These are phyloP conservation scores for Aplysina aerophoba DNA, from an alignment of 37 sponge, comb jelly and placozoan genomes.

Conservation along the genomic window DNA sequence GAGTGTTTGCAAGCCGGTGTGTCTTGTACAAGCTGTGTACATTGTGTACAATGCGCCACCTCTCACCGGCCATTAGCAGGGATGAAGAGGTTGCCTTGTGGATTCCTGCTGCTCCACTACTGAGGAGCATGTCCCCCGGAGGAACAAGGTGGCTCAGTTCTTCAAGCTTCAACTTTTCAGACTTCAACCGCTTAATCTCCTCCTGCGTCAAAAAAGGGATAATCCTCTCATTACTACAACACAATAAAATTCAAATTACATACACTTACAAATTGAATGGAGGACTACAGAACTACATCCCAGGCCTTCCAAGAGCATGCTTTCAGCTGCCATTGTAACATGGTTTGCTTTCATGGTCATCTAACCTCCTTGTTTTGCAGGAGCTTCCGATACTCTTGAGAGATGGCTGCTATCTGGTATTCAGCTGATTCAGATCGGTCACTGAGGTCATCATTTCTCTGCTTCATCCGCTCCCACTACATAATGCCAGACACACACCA, in stretches of 20 bases:
- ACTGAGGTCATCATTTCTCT: slow-evolving; percentile 60
- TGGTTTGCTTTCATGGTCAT: not conserved
- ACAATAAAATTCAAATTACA: no score
- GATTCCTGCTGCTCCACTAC: not conserved
- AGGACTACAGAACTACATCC: not conserved
- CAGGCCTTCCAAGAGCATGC: not conserved
- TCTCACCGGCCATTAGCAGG: slow-evolving; percentile 19
- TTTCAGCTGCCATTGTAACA: no score
- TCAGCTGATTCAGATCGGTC: slow-evolving; percentile 84
- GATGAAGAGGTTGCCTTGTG: slow-evolving; percentile 9
- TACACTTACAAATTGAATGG: not conserved
- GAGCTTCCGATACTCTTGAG: slow-evolving; percentile 80
- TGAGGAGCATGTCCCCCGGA: not conserved
- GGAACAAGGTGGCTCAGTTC: slow-evolving; percentile 27
- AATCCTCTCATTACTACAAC: no score
- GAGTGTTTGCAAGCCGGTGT: no score
- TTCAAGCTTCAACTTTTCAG: slow-evolving; percentile 52
- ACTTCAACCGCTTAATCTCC: slow-evolving; percentile 51
- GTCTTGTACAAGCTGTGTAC: no score
- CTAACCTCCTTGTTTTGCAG: slow-evolving; percentile 72
- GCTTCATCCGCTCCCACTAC: slow-evolving; percentile 70
- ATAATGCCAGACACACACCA: not conserved
- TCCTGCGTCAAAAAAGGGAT: not conserved
- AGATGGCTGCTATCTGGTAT: slow-evolving; percentile 80
- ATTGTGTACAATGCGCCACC: no score